Evolutionary conservation across 2,888 invertebrate species (phyloP).

Genomic region (Adelphocoris suturalis): DNA sequence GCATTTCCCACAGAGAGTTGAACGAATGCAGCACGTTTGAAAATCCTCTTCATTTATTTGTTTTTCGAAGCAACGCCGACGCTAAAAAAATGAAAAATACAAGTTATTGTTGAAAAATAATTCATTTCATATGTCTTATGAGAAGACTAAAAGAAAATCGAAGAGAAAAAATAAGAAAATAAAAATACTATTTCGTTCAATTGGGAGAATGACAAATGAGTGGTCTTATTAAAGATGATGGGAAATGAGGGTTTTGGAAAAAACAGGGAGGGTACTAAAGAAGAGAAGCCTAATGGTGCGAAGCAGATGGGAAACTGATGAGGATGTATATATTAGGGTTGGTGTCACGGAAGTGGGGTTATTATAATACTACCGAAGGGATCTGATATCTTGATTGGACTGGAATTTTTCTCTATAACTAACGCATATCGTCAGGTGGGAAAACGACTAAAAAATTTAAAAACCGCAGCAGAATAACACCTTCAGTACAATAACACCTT

Average conservation of each 20-base stretch:
- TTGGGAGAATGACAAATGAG: slow-evolving; percentile 8
- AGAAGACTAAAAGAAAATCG: not conserved
- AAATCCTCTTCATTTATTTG: too few species aligned
- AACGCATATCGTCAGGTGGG: too few species aligned
- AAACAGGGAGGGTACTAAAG: not conserved
- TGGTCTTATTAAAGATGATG: not conserved
- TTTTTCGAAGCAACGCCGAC: too few species aligned
- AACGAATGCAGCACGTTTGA: not conserved
- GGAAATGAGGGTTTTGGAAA: not conserved
- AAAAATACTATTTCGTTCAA: not conserved
- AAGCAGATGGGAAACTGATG: slow-evolving; percentile 25
- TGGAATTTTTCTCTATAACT: too few species aligned
- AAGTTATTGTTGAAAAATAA: not conserved
- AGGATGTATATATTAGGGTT: too few species aligned
- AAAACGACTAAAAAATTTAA: too few species aligned
- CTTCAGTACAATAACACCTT: too few species aligned
- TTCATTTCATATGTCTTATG: not conserved
- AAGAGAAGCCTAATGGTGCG: not conserved
- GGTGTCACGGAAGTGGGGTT: too few species aligned
- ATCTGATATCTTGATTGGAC: too few species aligned
- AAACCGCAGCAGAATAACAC: too few species aligned
- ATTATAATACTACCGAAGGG: too few species aligned
- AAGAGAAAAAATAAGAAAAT: not conserved
- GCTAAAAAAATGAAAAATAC: not conserved
- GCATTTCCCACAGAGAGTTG: slow-evolving; percentile 8